Evolutionary conservation across 2,797 vertebrate species (phyloP).

Genomic region (Pseudocheirus occidentalis): DNA sequence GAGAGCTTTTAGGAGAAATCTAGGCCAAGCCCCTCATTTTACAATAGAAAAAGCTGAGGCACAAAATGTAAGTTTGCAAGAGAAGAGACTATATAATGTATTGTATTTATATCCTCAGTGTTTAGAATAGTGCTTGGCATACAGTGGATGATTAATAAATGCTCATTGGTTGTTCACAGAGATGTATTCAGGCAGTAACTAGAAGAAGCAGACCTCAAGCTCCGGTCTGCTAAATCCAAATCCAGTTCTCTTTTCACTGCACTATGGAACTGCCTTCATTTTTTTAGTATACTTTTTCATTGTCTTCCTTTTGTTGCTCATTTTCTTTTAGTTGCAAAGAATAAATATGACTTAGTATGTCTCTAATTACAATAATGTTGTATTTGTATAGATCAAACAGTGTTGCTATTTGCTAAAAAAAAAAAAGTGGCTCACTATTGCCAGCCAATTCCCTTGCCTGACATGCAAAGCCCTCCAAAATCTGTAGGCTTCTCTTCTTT

Average conservation of each 20-base stretch:
- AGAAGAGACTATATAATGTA: not conserved
- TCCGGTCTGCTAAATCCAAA: not conserved
- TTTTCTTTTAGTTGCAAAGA: not conserved
- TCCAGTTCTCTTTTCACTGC: not conserved
- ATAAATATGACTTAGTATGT: not conserved
- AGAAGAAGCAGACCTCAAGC: not conserved
- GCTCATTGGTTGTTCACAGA: not conserved
- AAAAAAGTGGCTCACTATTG: not conserved
- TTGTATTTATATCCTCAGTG: not conserved
- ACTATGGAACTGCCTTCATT: not conserved
- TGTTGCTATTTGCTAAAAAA: not conserved
- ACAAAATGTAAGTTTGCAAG: not conserved
- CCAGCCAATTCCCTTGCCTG: not conserved
- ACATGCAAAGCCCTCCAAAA: not conserved
- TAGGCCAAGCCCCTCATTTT: not conserved
- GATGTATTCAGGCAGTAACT: not conserved
- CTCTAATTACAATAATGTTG: not conserved
- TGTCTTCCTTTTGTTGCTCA: not conserved
- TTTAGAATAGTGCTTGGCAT: not conserved
- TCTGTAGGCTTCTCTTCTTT: not conserved
- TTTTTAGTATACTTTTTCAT: not conserved
- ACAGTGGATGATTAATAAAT: not conserved
- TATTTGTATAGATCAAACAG: not conserved
- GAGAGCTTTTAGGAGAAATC: not conserved
- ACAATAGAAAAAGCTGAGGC: not conserved